These are phyloP conservation scores for Perca flavescens DNA, from an alignment of 2,113 vertebrate species.

Conservation along the genomic window DNA sequence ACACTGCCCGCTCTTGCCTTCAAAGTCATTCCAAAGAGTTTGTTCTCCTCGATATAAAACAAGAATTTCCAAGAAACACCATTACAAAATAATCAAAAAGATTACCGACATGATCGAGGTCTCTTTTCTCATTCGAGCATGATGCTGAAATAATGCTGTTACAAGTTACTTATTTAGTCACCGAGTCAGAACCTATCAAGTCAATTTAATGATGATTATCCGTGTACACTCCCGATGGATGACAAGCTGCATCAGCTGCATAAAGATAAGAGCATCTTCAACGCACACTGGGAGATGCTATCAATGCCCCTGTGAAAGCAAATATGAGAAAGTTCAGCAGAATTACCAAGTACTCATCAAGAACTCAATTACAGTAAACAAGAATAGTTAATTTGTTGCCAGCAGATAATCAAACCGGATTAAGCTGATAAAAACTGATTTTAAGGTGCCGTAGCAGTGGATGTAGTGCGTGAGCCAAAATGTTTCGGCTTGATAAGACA, in stretches of 20 bases:
- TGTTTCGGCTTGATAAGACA: conserved; percentile 62
- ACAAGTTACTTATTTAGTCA: conserved; percentile 59
- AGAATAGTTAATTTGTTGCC: conserved; percentile 81
- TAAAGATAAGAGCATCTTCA: conserved; percentile 79
- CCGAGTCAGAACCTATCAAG: conserved; percentile 68
- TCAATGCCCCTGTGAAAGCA: conserved; percentile 75
- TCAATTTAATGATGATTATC: conserved; percentile 76
- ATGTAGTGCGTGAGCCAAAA: conserved; percentile 42
- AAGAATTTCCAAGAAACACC: conserved; percentile 49
- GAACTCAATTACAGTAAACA: conserved; percentile 81
- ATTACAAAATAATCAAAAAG: conserved; percentile 1
- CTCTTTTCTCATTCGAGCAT: not conserved
- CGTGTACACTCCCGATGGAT: conserved; percentile 59
- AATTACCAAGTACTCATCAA: conserved; percentile 72
- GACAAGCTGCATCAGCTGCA: conserved; percentile 76
- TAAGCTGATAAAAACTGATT: conserved; percentile 77
- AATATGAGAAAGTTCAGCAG: conserved; percentile 76
- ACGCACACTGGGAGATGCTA: conserved; percentile 74
- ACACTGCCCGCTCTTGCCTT: conserved; percentile 75
- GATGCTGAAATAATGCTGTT: conserved; percentile 47
- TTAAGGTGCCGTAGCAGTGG: conserved; percentile 69
- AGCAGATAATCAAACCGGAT: conserved; percentile 81
- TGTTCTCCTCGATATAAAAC: conserved; percentile 63
- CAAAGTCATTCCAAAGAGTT: conserved; percentile 87
- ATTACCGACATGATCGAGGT: conserved; percentile 13